These are phyloP conservation scores for Brenthis hecate DNA, from an alignment of 2,888 invertebrate species.

Conservation along the genomic window DNA sequence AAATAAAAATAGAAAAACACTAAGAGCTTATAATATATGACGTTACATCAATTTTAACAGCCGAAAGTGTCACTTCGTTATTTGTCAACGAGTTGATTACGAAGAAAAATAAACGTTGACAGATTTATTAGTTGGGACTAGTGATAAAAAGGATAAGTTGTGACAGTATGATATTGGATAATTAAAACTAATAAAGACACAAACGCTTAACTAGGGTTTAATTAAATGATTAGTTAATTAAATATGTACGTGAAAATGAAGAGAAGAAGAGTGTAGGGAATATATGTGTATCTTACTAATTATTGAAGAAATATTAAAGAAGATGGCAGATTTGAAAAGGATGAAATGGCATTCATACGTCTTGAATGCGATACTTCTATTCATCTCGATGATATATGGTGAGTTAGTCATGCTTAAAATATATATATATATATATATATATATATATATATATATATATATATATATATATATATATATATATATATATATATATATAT, in stretches of 20 bases:
- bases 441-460: no score
- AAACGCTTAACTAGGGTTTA: background rate
- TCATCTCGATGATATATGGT: constrained; percentile 76
- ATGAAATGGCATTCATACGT: constrained; percentile 69
- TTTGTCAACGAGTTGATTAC: constrained; percentile 77
- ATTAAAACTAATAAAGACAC: background rate
- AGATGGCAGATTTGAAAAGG: constrained; percentile 70
- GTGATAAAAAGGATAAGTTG: constrained; percentile 47
- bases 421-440: no score
- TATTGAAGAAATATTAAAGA: constrained; percentile 42
- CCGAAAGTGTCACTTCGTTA: constrained; percentile 66
- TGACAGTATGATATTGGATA: constrained; percentile 46
- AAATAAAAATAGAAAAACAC: constrained; percentile 62
- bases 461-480: no score
- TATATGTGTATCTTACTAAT: constrained; percentile 45
- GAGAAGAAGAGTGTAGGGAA: constrained; percentile 62
- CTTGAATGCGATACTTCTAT: constrained; percentile 69
- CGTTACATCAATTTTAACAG: constrained; percentile 63
- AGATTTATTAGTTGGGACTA: constrained; percentile 56
- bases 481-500: no score
- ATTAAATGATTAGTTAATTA: constrained; percentile 23
- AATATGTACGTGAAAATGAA: constrained; percentile 63
- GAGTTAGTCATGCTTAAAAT: constrained; percentile 48
- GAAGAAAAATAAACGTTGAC: constrained; percentile 66
- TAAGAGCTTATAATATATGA: constrained; percentile 63